A percentile compares a stretch with the other conserved stretches of the same genome.
These are phyloP conservation scores for Anoplophora glabripennis DNA, from an alignment of 1,140 invertebrate genomes.

Conservation along the genomic window DNA sequence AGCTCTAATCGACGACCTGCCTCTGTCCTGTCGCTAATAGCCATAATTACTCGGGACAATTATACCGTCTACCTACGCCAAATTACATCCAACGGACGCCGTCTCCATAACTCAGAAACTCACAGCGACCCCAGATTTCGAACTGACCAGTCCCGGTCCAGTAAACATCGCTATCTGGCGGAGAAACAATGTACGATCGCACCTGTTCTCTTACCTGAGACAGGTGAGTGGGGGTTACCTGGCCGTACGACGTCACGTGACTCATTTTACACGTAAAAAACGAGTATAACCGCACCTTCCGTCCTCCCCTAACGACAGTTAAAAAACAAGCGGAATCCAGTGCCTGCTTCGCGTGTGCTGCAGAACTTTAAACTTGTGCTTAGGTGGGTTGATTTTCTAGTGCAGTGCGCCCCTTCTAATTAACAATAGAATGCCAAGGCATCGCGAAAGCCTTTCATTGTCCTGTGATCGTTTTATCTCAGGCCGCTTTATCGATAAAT, in stretches of 20 bases:
- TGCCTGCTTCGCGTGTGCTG: no score
- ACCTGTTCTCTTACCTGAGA: slow-evolving; percentile 12
- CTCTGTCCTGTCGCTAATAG: background rate
- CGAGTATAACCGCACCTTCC: slow-evolving; percentile 17
- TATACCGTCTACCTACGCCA: slow-evolving; percentile 12
- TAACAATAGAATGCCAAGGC: no score
- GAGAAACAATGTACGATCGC: slow-evolving; percentile 9
- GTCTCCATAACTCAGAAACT: background rate
- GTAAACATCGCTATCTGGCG: slow-evolving; percentile 16
- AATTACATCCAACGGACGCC: background rate
- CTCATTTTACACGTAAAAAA: slow-evolving; percentile 13
- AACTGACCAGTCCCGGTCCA: background rate
- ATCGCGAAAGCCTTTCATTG: no score
- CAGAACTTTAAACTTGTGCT: no score
- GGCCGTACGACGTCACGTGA: slow-evolving; percentile 11
- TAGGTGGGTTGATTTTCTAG: no score
- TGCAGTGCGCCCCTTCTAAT: no score
- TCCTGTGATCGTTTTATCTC: no score
- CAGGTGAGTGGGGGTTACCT: slow-evolving; percentile 14
- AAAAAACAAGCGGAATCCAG: slow-evolving; percentile 1
- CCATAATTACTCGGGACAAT: slow-evolving; percentile 1
- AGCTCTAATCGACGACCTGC: background rate
- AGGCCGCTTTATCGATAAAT: no score
- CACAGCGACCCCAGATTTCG: background rate
- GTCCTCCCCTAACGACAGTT: slow-evolving; percentile 1